phyloP scores from a whole-genome alignment of 2,888 invertebrate genomes.

The Acleris literana region DNA sequence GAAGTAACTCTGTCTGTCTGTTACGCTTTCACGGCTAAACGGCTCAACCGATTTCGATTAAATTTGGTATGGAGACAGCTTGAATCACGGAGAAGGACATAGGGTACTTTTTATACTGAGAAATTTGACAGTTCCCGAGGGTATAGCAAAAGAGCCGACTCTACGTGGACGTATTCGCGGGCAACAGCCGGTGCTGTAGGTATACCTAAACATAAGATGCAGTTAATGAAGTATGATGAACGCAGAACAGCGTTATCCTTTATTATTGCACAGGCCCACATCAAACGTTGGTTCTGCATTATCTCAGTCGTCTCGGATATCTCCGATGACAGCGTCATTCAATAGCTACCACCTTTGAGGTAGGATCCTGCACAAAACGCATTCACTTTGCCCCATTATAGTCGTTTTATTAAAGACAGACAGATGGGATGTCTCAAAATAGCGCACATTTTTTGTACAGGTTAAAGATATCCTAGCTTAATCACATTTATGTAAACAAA shows the following conservation, averaged over 20 bases:
- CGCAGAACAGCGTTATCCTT: slow-evolving; percentile 21
- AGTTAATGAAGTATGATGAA: background rate
- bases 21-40: no score
- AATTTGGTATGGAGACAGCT: no score
- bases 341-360: slow-evolving; percentile 29
- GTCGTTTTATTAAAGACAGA: slow-evolving; percentile 3
- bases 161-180: no score
- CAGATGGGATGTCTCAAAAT: slow-evolving; percentile 19
- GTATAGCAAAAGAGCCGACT: no score
- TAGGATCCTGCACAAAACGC: slow-evolving; percentile 32
- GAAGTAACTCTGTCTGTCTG: no score
- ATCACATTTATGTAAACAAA: no score
- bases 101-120: no score
- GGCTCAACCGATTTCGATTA: no score
- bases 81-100: no score
- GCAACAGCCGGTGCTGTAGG: background rate
- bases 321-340: slow-evolving; percentile 19
- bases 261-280: slow-evolving; percentile 10
- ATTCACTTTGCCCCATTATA: slow-evolving; percentile 9
- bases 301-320: slow-evolving; percentile 32
- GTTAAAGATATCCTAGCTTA: background rate
- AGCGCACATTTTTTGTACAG: background rate
- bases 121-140: no score
- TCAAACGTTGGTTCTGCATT: slow-evolving; percentile 19
- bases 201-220: background rate